Evolutionary conservation across 2,113 vertebrate genomes (phyloP).

Genomic region (Istiophorus platypterus): DNA sequence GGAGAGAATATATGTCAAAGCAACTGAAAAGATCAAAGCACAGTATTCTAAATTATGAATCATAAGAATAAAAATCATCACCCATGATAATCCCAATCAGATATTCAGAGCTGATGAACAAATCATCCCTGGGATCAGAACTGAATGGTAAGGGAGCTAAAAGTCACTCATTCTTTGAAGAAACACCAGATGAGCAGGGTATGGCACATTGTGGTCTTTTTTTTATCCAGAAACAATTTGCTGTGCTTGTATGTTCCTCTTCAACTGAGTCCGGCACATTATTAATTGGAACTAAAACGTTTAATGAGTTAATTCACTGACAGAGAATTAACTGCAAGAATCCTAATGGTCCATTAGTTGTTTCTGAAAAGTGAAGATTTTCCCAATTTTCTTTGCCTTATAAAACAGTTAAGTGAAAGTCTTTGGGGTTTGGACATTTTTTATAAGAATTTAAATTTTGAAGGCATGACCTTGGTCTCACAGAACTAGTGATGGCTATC

Average conservation of each 20-base stretch:
- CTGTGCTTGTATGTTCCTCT: background rate
- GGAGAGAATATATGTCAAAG: background rate
- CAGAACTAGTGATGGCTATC: no score
- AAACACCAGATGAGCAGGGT: background rate
- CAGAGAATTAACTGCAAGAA: background rate
- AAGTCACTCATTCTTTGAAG: background rate
- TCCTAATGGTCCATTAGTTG: background rate
- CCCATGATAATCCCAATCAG: conserved; percentile 22
- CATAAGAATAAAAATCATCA: conserved; percentile 17
- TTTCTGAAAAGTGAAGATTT: no score
- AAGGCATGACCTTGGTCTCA: no score
- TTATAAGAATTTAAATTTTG: no score
- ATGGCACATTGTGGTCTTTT: background rate
- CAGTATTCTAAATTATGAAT: conserved; percentile 39
- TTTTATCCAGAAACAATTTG: background rate
- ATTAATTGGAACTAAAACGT: background rate
- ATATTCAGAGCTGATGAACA: conserved; percentile 18
- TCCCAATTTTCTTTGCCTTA: no score
- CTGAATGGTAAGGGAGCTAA: background rate
- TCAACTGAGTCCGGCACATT: background rate
- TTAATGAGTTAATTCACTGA: background rate
- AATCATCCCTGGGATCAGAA: conserved; percentile 1
- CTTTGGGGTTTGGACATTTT: no score
- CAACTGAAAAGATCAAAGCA: conserved; percentile 38
- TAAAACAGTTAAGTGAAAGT: no score